These are phyloP conservation scores for Synchiropus splendidus DNA, from an alignment of 2,113 vertebrate genomes.

Conservation along the genomic window DNA sequence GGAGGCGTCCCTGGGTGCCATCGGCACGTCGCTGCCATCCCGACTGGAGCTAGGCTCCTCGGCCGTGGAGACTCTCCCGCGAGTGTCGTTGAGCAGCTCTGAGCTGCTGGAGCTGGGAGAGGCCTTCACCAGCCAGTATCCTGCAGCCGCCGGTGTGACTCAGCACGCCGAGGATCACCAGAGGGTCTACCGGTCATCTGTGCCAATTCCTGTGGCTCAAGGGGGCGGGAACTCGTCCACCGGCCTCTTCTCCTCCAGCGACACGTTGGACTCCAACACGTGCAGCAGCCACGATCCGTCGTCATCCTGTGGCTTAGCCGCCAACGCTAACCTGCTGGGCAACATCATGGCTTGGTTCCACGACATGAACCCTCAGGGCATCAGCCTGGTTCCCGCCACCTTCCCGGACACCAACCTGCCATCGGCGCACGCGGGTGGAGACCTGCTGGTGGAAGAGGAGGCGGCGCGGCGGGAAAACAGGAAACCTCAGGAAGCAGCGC, in stretches of 20 bases:
- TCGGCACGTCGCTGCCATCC: conserved; percentile 91
- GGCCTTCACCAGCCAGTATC: conserved; percentile 74
- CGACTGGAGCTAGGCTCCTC: conserved; percentile 74
- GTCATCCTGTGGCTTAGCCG: conserved; percentile 46
- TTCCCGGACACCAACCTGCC: conserved; percentile 68
- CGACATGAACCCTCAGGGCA: conserved; percentile 95
- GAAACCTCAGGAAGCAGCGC: conserved; percentile 65
- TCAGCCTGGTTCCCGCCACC: conserved; percentile 82
- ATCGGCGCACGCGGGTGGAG: conserved; percentile 42
- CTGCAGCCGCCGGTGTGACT: conserved; percentile 58
- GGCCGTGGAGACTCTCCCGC: conserved; percentile 70
- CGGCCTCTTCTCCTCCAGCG: conserved; percentile 49
- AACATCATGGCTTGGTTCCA: conserved; percentile 99
- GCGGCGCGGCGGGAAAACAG: conserved; percentile 33
- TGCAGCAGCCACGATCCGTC: conserved; percentile 58
- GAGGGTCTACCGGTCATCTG: conserved; percentile 20
- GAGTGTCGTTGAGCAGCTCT: conserved; percentile 82
- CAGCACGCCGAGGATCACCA: conserved; percentile 34
- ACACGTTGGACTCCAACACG: conserved; percentile 37
- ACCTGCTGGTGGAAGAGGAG: conserved; percentile 26
- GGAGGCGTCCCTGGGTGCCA: conserved; percentile 83
- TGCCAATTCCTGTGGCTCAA: conserved; percentile 26
- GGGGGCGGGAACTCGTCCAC: conserved; percentile 37
- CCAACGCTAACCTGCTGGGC: conserved; percentile 86
- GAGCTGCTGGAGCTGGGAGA: conserved; percentile 88